Base-by-base conservation (phyloP, 2,113 vertebrate species). In the Seriola dumerili region DNA sequence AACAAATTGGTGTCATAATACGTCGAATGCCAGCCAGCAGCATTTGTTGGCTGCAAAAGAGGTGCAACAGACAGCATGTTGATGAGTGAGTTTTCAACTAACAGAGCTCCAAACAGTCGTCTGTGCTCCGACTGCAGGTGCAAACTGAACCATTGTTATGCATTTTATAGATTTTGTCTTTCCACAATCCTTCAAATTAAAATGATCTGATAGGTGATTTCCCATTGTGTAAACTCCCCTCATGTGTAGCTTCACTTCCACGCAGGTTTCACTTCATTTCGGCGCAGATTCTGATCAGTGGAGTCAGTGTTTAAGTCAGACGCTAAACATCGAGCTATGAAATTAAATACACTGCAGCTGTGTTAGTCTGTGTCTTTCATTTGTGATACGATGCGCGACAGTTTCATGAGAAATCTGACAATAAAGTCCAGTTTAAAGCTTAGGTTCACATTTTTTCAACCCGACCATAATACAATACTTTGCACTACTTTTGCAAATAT, bases 171-270 rank as follows among this genome's bases (percentile, higher is more conserved):
- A 65, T 66, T 72, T 58, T 14, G 23, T 65, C 25, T 55, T 21
- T 75, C 36, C 19, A 25, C 6, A 14, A 8, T 71, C 25, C 72
- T 70, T 88, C 16, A n/a, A 52, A 65, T 74, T 68, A 1, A 76
- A 71, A 59, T 1, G 4, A 78, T 75, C 12, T 52, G 38, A 19
- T 11, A 23, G 80, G 81, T 86, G 25, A 73, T 85, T 89, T 80
- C 83, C 83, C 54, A 4, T 65, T 21, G 42, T 38, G 81, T 91
- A 81, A 90, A 88, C 79, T 81, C 79, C 69, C 73, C 67, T 85
- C 4, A 10, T 69, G 73, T 72, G 42, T 10, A 23, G 52, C 77
- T 66, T 68, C 40, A 63, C 52, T n/a, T 78, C 70, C 17, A 34
- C 4, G 0, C 72, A 82, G 64, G 80, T 82, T 80, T 82, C 81